These are phyloP conservation scores for Timandra comae DNA, from an alignment of 2,888 invertebrate species.

Conservation along the genomic window DNA sequence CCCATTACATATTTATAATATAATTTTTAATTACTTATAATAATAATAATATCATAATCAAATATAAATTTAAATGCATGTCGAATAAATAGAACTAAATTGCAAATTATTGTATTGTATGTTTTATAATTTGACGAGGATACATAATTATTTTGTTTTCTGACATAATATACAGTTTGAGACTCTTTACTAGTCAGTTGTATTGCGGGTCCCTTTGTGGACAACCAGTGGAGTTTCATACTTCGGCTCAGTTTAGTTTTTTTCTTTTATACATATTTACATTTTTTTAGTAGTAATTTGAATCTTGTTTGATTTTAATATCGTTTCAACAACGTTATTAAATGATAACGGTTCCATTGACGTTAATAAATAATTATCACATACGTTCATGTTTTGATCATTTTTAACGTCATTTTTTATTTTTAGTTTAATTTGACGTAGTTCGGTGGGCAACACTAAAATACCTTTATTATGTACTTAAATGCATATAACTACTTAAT, in stretches of 20 bases:
- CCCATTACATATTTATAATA: conserved; percentile 13
- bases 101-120: too few species aligned
- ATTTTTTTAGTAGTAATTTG: conserved; percentile 36
- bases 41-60: too few species aligned
- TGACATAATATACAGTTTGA: too few species aligned
- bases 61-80: conserved; percentile 1
- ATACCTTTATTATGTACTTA: conserved; percentile 20
- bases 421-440: conserved; percentile 42
- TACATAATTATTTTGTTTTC: too few species aligned
- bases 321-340: neutral
- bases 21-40: too few species aligned
- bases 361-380: too few species aligned
- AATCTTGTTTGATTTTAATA: too few species aligned
- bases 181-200: conserved; percentile 60
- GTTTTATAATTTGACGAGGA: too few species aligned
- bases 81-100: too few species aligned
- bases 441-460: conserved; percentile 36
- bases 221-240: conserved; percentile 46
- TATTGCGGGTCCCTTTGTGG: conserved; percentile 49
- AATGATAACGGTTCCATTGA: neutral
- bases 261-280: conserved; percentile 37
- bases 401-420: conserved; percentile 25
- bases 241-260: conserved; percentile 45
- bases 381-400: too few species aligned
- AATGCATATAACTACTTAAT: conserved; percentile 16